Evolutionary conservation across 92 coral and sea anemone genomes (phyloP).

Genomic region (Epizoanthus fatuus): DNA sequence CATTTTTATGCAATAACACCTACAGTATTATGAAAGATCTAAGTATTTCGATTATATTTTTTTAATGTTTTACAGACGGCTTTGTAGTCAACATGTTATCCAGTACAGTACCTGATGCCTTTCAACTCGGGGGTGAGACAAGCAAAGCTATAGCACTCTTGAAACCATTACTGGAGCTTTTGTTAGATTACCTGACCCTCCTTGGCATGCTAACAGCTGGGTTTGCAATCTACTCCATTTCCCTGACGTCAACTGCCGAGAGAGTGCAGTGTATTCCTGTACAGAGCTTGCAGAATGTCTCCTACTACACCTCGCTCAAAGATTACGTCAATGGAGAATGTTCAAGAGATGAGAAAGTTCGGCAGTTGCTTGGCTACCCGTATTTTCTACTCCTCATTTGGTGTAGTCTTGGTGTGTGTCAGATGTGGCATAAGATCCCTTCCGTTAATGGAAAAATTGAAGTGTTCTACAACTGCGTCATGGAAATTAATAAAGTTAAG

Average conservation of each 20-base stretch:
- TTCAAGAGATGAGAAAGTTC: not conserved
- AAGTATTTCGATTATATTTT: too few relatives aligned
- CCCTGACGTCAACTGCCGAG: not conserved
- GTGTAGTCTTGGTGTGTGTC: not conserved
- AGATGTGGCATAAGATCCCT: slow-evolving; percentile 1
- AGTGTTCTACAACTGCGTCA: not conserved
- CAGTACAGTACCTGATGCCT: too few relatives aligned
- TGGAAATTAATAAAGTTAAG: not conserved
- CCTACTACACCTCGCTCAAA: too few relatives aligned
- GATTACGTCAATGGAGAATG: too few relatives aligned
- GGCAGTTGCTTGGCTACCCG: not conserved
- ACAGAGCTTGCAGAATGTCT: not conserved
- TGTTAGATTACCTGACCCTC: not conserved
- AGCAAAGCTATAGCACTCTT: not conserved
- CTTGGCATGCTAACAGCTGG: not conserved
- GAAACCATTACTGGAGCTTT: not conserved
- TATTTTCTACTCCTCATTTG: not conserved
- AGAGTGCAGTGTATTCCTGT: slow-evolving; percentile 16
- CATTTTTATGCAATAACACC: too few relatives aligned
- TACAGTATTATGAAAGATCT: too few relatives aligned
- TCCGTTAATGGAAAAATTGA: not conserved
- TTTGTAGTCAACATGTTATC: not conserved
- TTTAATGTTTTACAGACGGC: too few relatives aligned
- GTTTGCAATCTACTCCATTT: slow-evolving; percentile 4
- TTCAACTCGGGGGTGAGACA: not conserved